Percentiles rank a stretch among this genome's conserved stretches.
These are phyloP conservation scores for Pollenia griseotomentosa DNA, from an alignment of 2,888 invertebrate genomes.

Conservation along the genomic window DNA sequence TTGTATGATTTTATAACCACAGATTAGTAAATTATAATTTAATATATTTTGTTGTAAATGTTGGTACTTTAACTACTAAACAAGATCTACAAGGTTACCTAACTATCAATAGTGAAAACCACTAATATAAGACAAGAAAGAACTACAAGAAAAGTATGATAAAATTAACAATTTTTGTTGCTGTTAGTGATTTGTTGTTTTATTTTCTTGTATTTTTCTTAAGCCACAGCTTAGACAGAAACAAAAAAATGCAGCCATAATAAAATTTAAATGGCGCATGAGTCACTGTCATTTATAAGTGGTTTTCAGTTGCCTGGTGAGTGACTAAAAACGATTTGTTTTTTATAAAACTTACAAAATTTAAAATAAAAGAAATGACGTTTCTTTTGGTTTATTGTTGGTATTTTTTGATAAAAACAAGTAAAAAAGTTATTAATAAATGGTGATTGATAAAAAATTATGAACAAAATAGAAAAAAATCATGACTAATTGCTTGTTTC, in stretches of 20 bases:
- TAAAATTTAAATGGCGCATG: neutral
- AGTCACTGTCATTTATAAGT: constrained; percentile 33
- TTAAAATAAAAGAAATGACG: neutral
- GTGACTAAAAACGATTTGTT: too few species aligned
- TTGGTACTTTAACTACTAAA: too few species aligned
- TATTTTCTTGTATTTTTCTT: neutral
- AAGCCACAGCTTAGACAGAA: constrained; percentile 29
- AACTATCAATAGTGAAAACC: neutral
- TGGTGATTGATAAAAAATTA: too few species aligned
- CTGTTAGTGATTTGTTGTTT: neutral
- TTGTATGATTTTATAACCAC: too few species aligned
- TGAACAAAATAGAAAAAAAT: too few species aligned
- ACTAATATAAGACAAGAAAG: neutral
- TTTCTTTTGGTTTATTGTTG: neutral
- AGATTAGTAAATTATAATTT: too few species aligned
- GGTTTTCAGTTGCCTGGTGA: neutral
- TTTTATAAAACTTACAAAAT: too few species aligned
- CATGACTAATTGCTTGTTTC: too few species aligned
- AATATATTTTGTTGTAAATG: too few species aligned
- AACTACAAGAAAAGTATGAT: constrained; percentile 9
- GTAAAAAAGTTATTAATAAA: too few species aligned
- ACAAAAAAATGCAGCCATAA: neutral
- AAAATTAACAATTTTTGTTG: constrained; percentile 17
- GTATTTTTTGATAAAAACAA: too few species aligned
- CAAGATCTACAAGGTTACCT: too few species aligned